phyloP scores from a whole-genome alignment of 1,140 invertebrate species.

The Pteromalus puparum region DNA sequence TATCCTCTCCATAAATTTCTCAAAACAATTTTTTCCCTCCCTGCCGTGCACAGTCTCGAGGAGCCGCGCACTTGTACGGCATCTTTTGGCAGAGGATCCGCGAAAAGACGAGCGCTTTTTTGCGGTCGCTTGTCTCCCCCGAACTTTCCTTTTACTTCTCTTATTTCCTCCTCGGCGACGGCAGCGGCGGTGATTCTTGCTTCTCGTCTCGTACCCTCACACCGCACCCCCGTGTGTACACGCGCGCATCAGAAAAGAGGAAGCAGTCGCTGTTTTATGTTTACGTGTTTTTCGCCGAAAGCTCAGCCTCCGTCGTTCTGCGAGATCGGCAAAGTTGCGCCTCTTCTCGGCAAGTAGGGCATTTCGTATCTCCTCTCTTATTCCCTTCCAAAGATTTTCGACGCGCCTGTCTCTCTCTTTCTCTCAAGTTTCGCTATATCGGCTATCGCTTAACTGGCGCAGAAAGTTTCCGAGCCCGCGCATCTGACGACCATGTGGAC shows the following conservation, averaged over 20 bases:
- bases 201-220: constrained; percentile 24
- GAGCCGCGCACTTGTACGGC: constrained; percentile 27
- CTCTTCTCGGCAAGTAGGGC: neutral
- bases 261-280: constrained; percentile 54
- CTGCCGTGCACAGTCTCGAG: neutral
- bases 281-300: constrained; percentile 62
- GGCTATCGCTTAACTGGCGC: no score
- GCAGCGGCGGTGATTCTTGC: constrained; percentile 28
- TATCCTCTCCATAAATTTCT: neutral
- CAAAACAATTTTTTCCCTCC: constrained; percentile 8
- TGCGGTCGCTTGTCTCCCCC: constrained; percentile 56
- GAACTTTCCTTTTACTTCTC: constrained; percentile 53
- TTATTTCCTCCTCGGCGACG: constrained; percentile 52
- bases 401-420: neutral
- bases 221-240: neutral
- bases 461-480: no score
- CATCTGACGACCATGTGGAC: constrained; percentile 43
- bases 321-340: constrained; percentile 9
- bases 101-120: constrained; percentile 55
- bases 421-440: no score
- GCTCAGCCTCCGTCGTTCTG: neutral
- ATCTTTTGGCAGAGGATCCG: constrained; percentile 56
- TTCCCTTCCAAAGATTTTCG: no score
- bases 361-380: neutral
- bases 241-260: neutral